phyloP scores from a whole-genome alignment of 2,113 vertebrate genomes.

The Brachirus orientalis region DNA sequence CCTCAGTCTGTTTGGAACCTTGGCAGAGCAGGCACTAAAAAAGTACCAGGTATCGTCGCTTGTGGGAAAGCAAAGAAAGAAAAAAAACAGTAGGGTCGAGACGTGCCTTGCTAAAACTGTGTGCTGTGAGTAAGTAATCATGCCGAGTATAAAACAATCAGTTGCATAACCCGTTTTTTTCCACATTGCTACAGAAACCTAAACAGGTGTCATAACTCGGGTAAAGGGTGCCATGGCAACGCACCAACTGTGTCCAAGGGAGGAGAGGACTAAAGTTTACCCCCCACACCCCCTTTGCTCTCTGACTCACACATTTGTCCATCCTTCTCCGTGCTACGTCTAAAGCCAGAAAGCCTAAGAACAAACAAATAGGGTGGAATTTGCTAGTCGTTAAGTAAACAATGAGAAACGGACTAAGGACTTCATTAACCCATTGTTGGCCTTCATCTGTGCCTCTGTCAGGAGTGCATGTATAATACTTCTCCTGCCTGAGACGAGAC shows the following conservation, averaged over 20 bases:
- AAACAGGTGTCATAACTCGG: background rate
- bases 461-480: conserved; percentile 41
- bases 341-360: background rate
- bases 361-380: background rate
- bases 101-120: too few species aligned
- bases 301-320: background rate
- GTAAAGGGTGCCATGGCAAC: conserved; percentile 3
- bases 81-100: too few species aligned
- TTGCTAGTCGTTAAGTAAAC: conserved; percentile 5
- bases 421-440: conserved; percentile 4
- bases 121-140: background rate
- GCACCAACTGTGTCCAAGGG: background rate
- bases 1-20: too few species aligned
- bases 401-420: background rate
- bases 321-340: background rate
- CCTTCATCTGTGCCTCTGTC: background rate
- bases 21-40: too few species aligned
- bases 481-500: conserved; percentile 12
- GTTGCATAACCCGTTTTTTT: background rate
- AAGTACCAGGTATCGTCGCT: too few species aligned
- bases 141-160: background rate
- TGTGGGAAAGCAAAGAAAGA: too few species aligned
- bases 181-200: background rate
- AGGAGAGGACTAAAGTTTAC: background rate
- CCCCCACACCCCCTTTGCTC: background rate